These are phyloP conservation scores for Epizoanthus stellaris DNA, from an alignment of 92 coral and sea anemone species.

Conservation along the genomic window DNA sequence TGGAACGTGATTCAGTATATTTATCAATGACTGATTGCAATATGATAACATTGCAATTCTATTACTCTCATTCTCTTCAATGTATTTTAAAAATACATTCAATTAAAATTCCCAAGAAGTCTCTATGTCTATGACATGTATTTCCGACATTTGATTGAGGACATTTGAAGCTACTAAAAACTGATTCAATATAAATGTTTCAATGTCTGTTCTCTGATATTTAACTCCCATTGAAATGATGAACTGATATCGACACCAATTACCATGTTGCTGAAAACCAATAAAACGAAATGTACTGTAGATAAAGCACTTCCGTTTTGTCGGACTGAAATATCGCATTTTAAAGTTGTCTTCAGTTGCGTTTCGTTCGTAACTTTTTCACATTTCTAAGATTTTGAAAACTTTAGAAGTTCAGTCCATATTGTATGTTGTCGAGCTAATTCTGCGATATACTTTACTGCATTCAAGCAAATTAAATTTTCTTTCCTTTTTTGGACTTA, in stretches of 20 bases:
- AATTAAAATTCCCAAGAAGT: not conserved
- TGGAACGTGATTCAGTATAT: no score
- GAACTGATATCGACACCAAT: not conserved
- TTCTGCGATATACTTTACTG: not conserved
- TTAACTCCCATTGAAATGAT: constrained; percentile 6
- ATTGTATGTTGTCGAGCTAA: not conserved
- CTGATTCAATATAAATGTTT: constrained; percentile 10
- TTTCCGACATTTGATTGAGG: constrained; percentile 17
- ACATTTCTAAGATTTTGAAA: not conserved
- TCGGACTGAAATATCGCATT: not conserved
- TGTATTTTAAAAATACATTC: no score
- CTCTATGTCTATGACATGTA: not conserved
- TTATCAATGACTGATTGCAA: no score
- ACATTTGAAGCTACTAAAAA: not conserved
- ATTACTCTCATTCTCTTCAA: no score
- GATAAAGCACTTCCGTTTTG: not conserved
- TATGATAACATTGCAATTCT: no score
- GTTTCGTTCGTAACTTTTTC: not conserved
- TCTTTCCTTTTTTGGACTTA: not conserved
- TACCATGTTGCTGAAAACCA: not conserved
- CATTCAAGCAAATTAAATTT: not conserved
- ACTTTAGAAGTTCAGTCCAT: not conserved
- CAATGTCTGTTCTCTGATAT: not conserved
- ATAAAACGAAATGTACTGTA: not conserved
- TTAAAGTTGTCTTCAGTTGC: not conserved